Evolutionary conservation across 2,797 vertebrate species (phyloP), one percentile per base, ranked within the genome.

Genomic region (Paratrypauchen microcephalus): DNA sequence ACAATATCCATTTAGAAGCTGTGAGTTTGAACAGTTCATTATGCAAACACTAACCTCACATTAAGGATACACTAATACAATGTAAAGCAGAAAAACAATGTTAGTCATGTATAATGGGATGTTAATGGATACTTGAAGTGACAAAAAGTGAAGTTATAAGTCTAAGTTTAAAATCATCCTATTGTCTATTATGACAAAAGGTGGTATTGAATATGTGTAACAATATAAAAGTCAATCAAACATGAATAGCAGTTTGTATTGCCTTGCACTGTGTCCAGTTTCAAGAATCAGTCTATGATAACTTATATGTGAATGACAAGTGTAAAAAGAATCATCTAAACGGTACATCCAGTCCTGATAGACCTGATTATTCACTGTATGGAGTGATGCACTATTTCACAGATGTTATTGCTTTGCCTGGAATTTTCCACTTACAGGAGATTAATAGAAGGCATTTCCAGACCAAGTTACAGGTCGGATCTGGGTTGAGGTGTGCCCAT

Each of bases 21-120:
- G 84, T 13, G 59, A 63, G 71, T 76, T 65, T 74, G 78, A 81
- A 83, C 15, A 74, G 74, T 74, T 89, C 90, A 90, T 89, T 88
- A 82, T 74, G 39, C 77, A 68, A 39, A 80, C 73, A 41, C 71
- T 79, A 81, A 80, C 83, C 78, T 80, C 83, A 70, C 83, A 86
- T 86, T 86, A 86, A 80, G 45, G 70, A 78, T 62, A 74, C 65
- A 36, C 55, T 69, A 67, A 83, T 50, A 75, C 67, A 73, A 71
- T 30, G 32, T 41, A 58, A 74, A 68, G 60, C 57, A 32, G 24
- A 47, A 48, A 56, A 71, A 68, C 23, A 73, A 77, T 24, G 61
- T 72, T 21, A 69, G 45, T 65, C 24, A 28, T 57, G 24, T 57
- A 57, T 66, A 80, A 83, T 75, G 75, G 81, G 57, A 70, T 32